These are phyloP conservation scores for Trichoplusia ni DNA, from an alignment of 1,140 invertebrate species.

Conservation along the genomic window DNA sequence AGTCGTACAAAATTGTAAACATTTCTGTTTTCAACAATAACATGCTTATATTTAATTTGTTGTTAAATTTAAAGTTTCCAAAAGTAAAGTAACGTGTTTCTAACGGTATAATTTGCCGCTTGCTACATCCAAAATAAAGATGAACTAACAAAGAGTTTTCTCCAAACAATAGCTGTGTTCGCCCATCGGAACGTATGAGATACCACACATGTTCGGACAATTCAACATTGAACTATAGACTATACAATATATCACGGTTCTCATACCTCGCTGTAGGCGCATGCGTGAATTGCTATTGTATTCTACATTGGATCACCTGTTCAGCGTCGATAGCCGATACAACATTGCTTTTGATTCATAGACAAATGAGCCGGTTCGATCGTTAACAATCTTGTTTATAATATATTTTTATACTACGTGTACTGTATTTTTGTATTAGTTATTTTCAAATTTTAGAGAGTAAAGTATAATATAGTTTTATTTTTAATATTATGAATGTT, in stretches of 20 bases:
- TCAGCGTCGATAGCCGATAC: conserved; percentile 8
- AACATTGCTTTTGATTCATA: conserved; percentile 27
- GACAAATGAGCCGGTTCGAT: conserved; percentile 1
- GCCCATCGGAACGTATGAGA: conserved; percentile 57
- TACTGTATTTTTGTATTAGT: not conserved
- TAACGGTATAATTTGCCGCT: conserved; percentile 4
- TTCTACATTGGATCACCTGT: conserved; percentile 34
- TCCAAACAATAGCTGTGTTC: conserved; percentile 48
- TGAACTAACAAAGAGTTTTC: conserved; percentile 40
- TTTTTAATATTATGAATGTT: too few species aligned
- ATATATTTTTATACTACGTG: conserved; percentile 14
- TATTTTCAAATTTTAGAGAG: too few species aligned
- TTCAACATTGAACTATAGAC: conserved; percentile 10
- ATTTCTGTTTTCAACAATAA: too few species aligned
- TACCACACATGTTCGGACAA: conserved; percentile 53
- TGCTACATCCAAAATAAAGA: conserved; percentile 36
- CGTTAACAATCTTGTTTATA: conserved; percentile 15
- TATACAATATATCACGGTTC: conserved; percentile 30
- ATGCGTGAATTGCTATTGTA: conserved; percentile 27
- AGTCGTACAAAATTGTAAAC: too few species aligned
- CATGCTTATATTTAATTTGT: too few species aligned
- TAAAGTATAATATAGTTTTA: too few species aligned
- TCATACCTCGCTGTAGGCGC: not conserved
- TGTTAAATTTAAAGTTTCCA: too few species aligned
- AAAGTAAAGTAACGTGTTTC: not conserved